Evolutionary conservation across 1,140 invertebrate genomes (phyloP), one percentile per base, ranked within the genome.

Genomic region (Brachionus calyciflorus): DNA sequence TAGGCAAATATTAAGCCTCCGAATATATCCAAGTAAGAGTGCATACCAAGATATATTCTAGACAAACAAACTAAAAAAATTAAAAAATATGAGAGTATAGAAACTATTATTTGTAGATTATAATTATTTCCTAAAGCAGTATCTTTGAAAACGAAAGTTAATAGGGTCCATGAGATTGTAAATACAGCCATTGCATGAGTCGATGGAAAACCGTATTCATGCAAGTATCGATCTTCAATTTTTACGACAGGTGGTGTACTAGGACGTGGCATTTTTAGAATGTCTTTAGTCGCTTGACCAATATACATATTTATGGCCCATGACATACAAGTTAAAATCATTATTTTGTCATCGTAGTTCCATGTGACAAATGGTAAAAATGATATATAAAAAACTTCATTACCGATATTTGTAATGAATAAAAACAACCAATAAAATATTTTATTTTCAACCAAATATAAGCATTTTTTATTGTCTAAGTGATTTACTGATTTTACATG

Each of bases 151-250:
- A 91, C 92, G 79, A 91, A 92, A 75, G 91, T 85, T 69, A 94
- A 81, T 53, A 93, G 87, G 14, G 91, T 91, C 82, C 93, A 92
- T 51, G 93, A 93, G 80, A 96, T 91, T 0, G 91, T 90, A 19
- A 92, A 87, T 3, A 89, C 91, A 49, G 93, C 90, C 91, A 94
- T 93, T 3, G 93, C 93, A 86, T 96, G 93, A 1, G 93, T 94
- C 3, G 92, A 94, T 10, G 93, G 93, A 91, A 96, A 93, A 26
- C 92, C 92, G 87, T 93, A 95, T 83, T 95, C 93, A 78, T 92
- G 91, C 91, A 94, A 87, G 92, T 94, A 85, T 24, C 83, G 78
- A 24, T 88, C 88, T 83, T 94, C 92, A 14, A 95, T 83, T 79
- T 90, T 88, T 60, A 91, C 87, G 6, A 91, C 92, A 1, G 93